A percentile compares a stretch with the other conserved stretches of the same genome.
These are phyloP conservation scores for Odobenus rosmarus DNA, from an alignment of 2,113 vertebrate genomes.

Conservation along the genomic window DNA sequence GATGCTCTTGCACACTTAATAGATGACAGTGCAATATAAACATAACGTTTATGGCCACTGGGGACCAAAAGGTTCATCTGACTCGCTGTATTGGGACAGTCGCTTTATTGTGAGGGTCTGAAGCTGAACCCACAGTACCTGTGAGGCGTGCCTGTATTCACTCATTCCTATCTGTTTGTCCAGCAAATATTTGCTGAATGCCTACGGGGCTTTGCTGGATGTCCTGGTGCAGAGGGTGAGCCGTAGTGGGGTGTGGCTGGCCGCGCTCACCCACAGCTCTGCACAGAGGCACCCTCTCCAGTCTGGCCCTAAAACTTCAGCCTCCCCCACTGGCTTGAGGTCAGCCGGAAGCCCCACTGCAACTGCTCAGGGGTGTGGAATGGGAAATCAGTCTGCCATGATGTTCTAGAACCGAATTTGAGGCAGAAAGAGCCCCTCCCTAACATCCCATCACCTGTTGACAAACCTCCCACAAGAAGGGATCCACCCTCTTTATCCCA, in stretches of 20 bases:
- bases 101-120: background rate
- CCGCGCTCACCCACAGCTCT: fast-evolving
- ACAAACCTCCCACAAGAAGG: background rate
- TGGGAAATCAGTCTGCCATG: fast-evolving
- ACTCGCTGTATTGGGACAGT: background rate
- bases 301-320: background rate
- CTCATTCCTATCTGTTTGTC: no score
- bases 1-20: background rate
- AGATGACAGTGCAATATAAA: background rate
- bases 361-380: background rate
- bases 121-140: background rate
- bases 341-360: background rate
- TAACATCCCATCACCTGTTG: background rate
- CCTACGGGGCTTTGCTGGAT: background rate
- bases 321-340: background rate
- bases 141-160: background rate
- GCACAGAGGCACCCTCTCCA: background rate
- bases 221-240: background rate
- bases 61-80: background rate
- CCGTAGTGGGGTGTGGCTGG: fast-evolving
- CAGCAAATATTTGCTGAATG: background rate
- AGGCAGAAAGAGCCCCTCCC: background rate
- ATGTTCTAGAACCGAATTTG: background rate
- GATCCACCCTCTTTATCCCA: fast-evolving
- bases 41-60: background rate